phyloP scores from a whole-genome alignment of 1,140 invertebrate species.

The Armadillidium nasatum region DNA sequence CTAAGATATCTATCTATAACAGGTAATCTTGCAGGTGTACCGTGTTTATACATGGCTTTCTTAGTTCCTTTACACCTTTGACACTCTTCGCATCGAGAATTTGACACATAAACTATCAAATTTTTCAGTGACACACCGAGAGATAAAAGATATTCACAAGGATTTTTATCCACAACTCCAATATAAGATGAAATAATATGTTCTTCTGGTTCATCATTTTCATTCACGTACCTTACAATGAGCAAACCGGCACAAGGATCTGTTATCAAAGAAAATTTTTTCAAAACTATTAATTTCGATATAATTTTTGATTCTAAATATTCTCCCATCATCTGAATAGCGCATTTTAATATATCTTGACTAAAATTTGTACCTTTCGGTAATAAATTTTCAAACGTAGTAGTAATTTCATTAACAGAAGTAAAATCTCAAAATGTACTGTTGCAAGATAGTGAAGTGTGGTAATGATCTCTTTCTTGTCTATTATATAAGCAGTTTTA shows the following conservation, averaged over 20 bases:
- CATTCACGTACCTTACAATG: background rate
- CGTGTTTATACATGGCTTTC: background rate
- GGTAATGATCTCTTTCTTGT: background rate
- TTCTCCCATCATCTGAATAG: background rate
- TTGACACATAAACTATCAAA: background rate
- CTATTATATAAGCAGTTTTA: background rate
- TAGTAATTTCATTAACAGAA: background rate
- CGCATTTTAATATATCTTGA: background rate
- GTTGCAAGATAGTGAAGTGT: background rate
- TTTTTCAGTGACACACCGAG: background rate
- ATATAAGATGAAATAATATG: background rate
- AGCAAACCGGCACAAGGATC: slow-evolving; percentile 1
- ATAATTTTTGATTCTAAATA: background rate
- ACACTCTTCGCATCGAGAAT: background rate
- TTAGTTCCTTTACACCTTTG: background rate
- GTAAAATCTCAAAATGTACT: background rate
- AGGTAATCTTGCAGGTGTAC: background rate
- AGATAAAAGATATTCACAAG: background rate
- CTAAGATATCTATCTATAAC: background rate
- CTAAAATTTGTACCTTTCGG: background rate
- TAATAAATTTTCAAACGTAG: background rate
- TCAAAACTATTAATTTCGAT: background rate
- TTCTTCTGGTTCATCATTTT: background rate
- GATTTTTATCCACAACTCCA: background rate
- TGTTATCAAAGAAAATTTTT: background rate